Percentiles rank a stretch among this genome's conserved stretches.
Conservation (phyloP, 2,888 invertebrate species). For the Pantelozetes paolii region DNA sequence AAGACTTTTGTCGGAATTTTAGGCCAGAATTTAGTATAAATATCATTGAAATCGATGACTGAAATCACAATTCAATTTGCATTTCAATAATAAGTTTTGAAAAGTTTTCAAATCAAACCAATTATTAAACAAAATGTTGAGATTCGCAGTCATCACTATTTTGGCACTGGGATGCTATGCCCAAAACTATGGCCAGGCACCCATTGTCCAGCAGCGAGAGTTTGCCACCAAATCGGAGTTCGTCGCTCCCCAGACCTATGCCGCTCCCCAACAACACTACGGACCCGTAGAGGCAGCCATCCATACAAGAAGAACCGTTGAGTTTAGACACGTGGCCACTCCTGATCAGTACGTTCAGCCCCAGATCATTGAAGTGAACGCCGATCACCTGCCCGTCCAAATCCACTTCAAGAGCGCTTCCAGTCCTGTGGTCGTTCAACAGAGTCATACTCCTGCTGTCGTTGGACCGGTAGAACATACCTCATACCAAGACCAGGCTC, state of each 20-base stretch:
- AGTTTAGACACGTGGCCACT: not conserved
- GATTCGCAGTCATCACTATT: too few species aligned
- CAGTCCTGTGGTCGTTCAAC: not conserved
- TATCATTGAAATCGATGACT: too few species aligned
- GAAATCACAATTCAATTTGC: too few species aligned
- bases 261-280: constrained; percentile 12
- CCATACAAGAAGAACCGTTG: constrained; percentile 1
- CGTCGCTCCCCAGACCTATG: not conserved
- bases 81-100: too few species aligned
- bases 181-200: too few species aligned
- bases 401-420: not conserved
- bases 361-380: not conserved
- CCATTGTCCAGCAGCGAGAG: not conserved
- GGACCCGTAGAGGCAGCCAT: constrained; percentile 6
- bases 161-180: too few species aligned
- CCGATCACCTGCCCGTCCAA: not conserved
- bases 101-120: too few species aligned
- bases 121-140: too few species aligned
- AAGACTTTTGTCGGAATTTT: too few species aligned
- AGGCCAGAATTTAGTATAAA: too few species aligned
- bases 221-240: not conserved
- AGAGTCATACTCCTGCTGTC: not conserved
- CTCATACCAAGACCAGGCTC: not conserved
- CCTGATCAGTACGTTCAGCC: not conserved
- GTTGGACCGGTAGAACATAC: not conserved